A percentile compares a stretch with the other conserved stretches of the same genome.
These are phyloP conservation scores for Drosophila cognata DNA, from an alignment of 2,888 invertebrate species.

Conservation along the genomic window DNA sequence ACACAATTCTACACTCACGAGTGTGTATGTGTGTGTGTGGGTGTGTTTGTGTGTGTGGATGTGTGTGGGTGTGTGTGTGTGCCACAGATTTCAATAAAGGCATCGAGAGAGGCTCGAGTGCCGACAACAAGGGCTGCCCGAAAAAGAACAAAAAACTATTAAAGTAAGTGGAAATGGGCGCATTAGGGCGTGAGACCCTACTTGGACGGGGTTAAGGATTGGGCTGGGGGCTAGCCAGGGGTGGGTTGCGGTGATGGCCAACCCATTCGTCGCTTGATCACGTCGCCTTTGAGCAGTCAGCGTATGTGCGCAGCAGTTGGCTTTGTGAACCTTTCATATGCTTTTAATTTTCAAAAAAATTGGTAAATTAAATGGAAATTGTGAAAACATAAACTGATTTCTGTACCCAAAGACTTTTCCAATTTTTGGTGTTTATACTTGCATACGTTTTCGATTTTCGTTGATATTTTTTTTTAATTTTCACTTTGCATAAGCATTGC, in stretches of 20 bases:
- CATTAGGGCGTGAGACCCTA: constrained; percentile 53
- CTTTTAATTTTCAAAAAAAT: constrained; percentile 57
- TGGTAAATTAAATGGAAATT: constrained; percentile 7
- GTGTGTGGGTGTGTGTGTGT: constrained; percentile 3
- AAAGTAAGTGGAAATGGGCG: constrained; percentile 78
- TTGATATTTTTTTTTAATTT: constrained; percentile 18
- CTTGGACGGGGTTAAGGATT: background rate
- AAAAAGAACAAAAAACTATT: constrained; percentile 71
- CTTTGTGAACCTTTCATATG: constrained; percentile 65
- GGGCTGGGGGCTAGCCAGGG: background rate
- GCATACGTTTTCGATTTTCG: constrained; percentile 1
- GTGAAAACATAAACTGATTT: constrained; percentile 12
- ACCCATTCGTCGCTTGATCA: constrained; percentile 43
- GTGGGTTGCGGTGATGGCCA: background rate
- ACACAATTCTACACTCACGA: constrained; percentile 14
- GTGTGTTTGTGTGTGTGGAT: constrained; percentile 7
- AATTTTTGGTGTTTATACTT: constrained; percentile 17
- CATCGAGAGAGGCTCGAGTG: constrained; percentile 39
- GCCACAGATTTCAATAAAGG: constrained; percentile 55
- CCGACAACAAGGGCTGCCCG: constrained; percentile 51
- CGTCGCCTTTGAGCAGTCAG: constrained; percentile 36
- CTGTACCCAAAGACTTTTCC: background rate
- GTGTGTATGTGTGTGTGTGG: background rate
- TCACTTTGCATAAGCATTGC: constrained; percentile 52
- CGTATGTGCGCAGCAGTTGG: constrained; percentile 26